Conservation (phyloP, 2,888 invertebrate genomes). For the Petrolisthes cinctipes region DNA sequence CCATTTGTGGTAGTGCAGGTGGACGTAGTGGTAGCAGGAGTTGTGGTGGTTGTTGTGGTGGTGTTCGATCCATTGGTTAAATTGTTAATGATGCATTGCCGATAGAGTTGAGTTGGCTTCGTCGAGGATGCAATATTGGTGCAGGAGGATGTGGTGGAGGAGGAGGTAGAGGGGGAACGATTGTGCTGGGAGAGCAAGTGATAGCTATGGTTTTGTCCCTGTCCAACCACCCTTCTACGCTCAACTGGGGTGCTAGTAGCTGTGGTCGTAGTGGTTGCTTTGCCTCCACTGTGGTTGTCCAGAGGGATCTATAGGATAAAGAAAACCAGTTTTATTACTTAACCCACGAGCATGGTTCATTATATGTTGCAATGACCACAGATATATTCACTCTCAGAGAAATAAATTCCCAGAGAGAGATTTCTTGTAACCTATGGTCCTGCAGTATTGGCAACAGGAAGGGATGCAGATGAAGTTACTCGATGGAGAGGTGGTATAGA, state of each 20-base stretch:
- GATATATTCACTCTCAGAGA: no score
- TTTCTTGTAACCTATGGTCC: no score
- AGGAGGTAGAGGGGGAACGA: background rate
- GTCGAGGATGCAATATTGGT: background rate
- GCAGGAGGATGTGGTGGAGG: constrained; percentile 6
- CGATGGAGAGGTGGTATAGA: no score
- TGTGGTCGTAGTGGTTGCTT: background rate
- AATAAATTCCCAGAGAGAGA: no score
- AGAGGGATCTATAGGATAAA: constrained; percentile 30
- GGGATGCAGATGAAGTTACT: no score
- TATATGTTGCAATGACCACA: no score
- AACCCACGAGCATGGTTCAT: no score
- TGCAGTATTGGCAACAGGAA: no score
- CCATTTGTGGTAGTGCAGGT: constrained; percentile 35
- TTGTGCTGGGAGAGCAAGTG: background rate
- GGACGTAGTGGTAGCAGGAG: constrained; percentile 18
- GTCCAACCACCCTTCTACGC: constrained; percentile 11
- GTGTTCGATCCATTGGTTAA: constrained; percentile 40
- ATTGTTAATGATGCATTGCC: constrained; percentile 53
- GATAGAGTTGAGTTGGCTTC: constrained; percentile 30
- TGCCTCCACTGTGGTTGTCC: constrained; percentile 21
- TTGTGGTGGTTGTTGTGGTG: constrained; percentile 25
- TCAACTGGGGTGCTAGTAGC: background rate
- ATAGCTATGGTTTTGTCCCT: background rate
- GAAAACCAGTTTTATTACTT: no score